Percentiles rank a stretch among this genome's conserved stretches.
Conservation (phyloP, 1,140 invertebrate species). For the Caenorhabditis remanei region DNA sequence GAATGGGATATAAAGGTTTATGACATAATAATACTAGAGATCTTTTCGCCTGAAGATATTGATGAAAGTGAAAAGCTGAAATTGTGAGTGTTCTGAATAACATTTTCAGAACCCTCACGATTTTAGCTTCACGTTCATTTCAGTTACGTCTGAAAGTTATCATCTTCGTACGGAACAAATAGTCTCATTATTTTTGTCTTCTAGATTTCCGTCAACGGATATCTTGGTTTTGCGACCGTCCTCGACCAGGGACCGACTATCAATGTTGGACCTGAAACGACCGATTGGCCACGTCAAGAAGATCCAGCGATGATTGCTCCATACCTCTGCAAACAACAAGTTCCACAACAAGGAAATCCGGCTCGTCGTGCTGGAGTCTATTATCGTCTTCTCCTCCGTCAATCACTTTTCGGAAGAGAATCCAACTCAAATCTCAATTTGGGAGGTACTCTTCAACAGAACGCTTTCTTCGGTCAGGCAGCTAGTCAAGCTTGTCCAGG, state of each 20-base stretch:
- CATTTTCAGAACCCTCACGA: too few relatives aligned
- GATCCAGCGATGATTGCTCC: conserved; percentile 70
- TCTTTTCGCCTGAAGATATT: too few relatives aligned
- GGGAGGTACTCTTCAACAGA: conserved; percentile 59
- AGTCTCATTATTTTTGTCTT: background rate
- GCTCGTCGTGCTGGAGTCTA: conserved; percentile 64
- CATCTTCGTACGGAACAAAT: too few relatives aligned
- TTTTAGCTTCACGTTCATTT: too few relatives aligned
- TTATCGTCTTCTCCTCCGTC: conserved; percentile 66
- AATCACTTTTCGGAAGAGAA: conserved; percentile 67
- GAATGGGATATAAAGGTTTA: background rate
- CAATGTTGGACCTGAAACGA: conserved; percentile 67
- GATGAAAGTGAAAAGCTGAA: too few relatives aligned
- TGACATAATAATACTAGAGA: too few relatives aligned
- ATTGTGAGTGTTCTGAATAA: too few relatives aligned
- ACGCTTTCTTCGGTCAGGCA: conserved; percentile 60
- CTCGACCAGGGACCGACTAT: conserved; percentile 69
- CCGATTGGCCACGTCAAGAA: conserved; percentile 65
- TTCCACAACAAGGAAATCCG: conserved; percentile 65
- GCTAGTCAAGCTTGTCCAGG: conserved; percentile 64
- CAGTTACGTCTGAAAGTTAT: background rate
- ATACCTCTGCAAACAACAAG: conserved; percentile 69
- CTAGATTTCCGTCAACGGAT: conserved; percentile 68
- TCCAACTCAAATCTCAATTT: conserved; percentile 66
- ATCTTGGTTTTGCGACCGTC: conserved; percentile 68